Evolutionary conservation across 2,113 vertebrate species (phyloP).

Genomic region (Anarrhichthys ocellatus): DNA sequence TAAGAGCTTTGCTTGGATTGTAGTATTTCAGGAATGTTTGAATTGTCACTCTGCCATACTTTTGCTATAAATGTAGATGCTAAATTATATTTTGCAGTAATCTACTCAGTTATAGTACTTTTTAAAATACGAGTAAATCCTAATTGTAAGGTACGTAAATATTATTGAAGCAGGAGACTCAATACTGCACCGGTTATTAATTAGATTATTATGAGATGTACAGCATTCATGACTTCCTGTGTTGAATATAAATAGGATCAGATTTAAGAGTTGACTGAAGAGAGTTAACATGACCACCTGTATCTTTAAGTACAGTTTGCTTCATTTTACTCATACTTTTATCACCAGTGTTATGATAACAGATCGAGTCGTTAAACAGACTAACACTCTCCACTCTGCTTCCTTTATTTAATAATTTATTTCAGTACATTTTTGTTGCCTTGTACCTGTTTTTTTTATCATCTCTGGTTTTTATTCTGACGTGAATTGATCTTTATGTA

Average conservation of each 20-base stretch:
- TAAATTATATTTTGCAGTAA: background rate
- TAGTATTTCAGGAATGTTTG: background rate
- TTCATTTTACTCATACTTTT: background rate
- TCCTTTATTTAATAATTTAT: background rate
- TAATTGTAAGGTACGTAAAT: background rate
- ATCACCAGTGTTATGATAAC: background rate
- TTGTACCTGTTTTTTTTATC: background rate
- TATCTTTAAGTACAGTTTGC: background rate
- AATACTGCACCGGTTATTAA: background rate
- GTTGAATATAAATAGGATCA: background rate
- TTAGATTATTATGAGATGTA: background rate
- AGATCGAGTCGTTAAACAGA: background rate
- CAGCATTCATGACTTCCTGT: background rate
- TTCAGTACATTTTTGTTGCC: background rate
- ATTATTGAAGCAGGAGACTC: background rate
- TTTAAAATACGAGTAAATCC: background rate
- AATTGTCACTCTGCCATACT: background rate
- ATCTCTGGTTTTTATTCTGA: background rate
- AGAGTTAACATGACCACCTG: background rate
- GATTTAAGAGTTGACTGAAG: background rate
- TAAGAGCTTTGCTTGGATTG: background rate
- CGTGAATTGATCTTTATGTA: background rate
- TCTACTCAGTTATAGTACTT: background rate
- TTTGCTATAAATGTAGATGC: background rate
- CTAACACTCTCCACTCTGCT: background rate